phyloP scores from a whole-genome alignment of 1,140 invertebrate species.

The Neodiprion pinetum region DNA sequence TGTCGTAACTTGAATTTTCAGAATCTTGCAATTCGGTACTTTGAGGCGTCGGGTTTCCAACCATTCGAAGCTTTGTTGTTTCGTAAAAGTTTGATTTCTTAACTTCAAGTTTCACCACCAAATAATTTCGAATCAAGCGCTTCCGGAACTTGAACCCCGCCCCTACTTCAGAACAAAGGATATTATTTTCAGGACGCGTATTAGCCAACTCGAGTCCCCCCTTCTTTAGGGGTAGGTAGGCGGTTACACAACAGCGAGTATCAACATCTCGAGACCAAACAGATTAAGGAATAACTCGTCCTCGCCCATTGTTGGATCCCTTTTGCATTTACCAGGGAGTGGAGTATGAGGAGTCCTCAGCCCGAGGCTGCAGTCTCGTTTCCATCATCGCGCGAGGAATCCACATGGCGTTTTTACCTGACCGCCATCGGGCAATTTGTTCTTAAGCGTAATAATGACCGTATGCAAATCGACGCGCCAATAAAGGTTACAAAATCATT shows the following conservation, averaged over 20 bases:
- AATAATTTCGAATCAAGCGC: too few relatives aligned
- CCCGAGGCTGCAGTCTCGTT: background rate
- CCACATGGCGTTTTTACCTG: background rate
- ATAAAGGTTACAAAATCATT: background rate
- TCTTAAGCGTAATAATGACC: background rate
- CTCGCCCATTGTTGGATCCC: slow-evolving; percentile 6
- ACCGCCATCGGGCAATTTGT: background rate
- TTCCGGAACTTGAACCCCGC: too few relatives aligned
- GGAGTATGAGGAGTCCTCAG: background rate
- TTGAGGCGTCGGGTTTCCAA: too few relatives aligned
- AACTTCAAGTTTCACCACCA: too few relatives aligned
- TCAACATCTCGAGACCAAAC: slow-evolving; percentile 2
- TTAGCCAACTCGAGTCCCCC: background rate
- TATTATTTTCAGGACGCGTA: background rate
- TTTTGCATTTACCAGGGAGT: background rate
- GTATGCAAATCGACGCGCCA: background rate
- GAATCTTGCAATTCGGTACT: too few relatives aligned
- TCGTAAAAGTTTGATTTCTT: too few relatives aligned
- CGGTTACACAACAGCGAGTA: background rate
- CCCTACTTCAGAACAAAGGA: background rate
- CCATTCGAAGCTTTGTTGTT: too few relatives aligned
- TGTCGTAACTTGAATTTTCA: too few relatives aligned
- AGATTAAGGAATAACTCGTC: background rate
- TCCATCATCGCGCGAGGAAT: background rate
- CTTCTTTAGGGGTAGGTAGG: background rate